Base-by-base conservation (phyloP, 2,888 invertebrate genomes). In the Serripes groenlandicus region DNA sequence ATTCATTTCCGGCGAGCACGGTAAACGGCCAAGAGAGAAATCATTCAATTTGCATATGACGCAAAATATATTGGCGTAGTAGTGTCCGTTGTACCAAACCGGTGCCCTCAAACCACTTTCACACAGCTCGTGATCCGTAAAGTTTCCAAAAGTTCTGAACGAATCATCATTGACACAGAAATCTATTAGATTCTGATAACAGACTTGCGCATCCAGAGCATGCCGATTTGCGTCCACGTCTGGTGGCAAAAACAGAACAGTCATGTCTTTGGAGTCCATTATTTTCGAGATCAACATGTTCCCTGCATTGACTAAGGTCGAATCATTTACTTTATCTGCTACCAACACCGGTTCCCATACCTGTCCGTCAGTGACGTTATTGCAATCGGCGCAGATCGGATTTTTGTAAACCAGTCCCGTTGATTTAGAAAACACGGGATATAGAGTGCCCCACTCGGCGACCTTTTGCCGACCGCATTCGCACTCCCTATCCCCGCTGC, bases 31-130 rank as follows among this genome's bases (percentile, higher is more conserved):
- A n/a, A n/a, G n/a, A n/a, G n/a, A n/a, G n/a, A n/a, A n/a, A n/a
- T n/a, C n/a, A n/a, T 58, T n/a, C 62, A 62, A 34, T 21, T 34
- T 34, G 34, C 62, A 62, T 3, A 62, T 18, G 18, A 34, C 62
- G 7, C 66, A 66, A n/a, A 66, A 66, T 15, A 42, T 42, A 26
- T 66, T 66, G 15, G 66, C 42, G 42, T 66, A 66, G 35, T 66
- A 66, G 5, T 66, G 4, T 37, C 66, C 66, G 3, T 37, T 21
- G 28, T 66, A 42, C 11, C 23, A 66, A 9, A 28, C 7, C 5
- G 66, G 66, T 26, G 66, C 66, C 1, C 23, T 15, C 5, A 66
- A 26, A 23, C 66, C 66, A 18, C 26, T 23, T 7, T 66, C 11
- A 18, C 66, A 66, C 11, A 66, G 21, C 42, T n/a, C 35, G 42